Evolutionary conservation across 2,888 invertebrate genomes (phyloP).

Genomic region (Ischnus inquisitorius): DNA sequence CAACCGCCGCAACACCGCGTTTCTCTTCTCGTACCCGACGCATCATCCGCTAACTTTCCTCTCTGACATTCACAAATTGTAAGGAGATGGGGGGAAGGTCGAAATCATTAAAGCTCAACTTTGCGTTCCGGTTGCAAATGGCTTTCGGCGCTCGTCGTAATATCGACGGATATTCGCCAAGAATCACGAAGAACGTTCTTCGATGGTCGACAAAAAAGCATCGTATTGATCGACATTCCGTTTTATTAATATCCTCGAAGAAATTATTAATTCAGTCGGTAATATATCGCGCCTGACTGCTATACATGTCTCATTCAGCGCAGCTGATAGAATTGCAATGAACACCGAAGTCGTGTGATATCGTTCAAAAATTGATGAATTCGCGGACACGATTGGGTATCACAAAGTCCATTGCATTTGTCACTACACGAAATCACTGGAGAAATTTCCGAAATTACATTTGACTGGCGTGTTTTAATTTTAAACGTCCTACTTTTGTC

Average conservation of each 20-base stretch:
- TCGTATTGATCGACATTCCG: neutral
- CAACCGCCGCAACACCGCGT: constrained; percentile 9
- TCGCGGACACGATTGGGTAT: neutral
- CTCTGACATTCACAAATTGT: constrained; percentile 31
- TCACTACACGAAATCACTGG: neutral
- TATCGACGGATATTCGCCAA: neutral
- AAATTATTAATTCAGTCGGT: neutral
- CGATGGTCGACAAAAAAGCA: neutral
- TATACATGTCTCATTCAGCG: neutral
- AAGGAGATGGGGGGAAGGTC: neutral
- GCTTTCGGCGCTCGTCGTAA: neutral
- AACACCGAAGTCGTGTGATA: neutral
- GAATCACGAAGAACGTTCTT: neutral
- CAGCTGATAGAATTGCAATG: neutral
- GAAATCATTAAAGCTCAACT: constrained; percentile 18
- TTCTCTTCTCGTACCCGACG: neutral
- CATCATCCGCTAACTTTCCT: constrained; percentile 31
- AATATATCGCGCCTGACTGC: neutral
- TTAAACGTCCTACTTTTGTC: neutral
- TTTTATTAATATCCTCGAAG: neutral
- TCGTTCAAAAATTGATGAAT: neutral
- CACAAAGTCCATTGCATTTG: neutral
- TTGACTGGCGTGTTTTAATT: neutral
- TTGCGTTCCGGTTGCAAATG: neutral
- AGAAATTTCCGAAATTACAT: neutral